Conservation (phyloP, 2,888 invertebrate species). For the Latrodectus hesperus region DNA sequence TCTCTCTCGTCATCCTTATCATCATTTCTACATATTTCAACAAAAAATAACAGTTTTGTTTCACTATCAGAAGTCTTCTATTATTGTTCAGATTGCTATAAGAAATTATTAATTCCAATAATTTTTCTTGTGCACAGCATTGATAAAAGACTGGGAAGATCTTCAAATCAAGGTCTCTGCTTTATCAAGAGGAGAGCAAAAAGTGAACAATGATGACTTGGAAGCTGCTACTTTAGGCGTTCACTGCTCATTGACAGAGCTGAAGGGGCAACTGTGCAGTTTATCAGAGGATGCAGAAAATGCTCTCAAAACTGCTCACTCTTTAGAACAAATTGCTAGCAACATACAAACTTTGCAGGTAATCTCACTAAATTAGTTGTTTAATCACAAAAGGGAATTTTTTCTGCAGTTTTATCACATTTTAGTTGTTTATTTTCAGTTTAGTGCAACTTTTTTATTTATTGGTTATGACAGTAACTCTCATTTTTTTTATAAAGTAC, state of each 20-base stretch:
- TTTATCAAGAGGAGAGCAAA: slow-evolving; percentile 26
- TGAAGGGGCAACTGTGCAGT: slow-evolving; percentile 30
- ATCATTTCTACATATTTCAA: too few relatives aligned
- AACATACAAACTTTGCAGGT: slow-evolving; percentile 61
- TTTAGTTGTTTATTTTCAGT: too few relatives aligned
- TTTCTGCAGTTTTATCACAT: too few relatives aligned
- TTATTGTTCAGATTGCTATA: too few relatives aligned
- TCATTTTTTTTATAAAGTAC: too few relatives aligned
- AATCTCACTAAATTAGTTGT: neutral
- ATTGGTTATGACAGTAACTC: too few relatives aligned
- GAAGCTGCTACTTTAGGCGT: slow-evolving; percentile 27
- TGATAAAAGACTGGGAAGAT: slow-evolving; percentile 78
- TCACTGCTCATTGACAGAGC: slow-evolving; percentile 13
- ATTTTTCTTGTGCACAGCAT: slow-evolving; percentile 76
- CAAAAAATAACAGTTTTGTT: too few relatives aligned
- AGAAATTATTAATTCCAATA: neutral
- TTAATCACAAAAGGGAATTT: too few relatives aligned
- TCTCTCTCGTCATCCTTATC: too few relatives aligned
- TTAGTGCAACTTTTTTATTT: too few relatives aligned
- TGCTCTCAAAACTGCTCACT: slow-evolving; percentile 15
- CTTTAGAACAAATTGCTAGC: slow-evolving; percentile 12
- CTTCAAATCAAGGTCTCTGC: slow-evolving; percentile 74
- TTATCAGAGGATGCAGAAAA: slow-evolving; percentile 15
- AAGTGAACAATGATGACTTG: slow-evolving; percentile 10
- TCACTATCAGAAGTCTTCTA: too few relatives aligned